Conservation (phyloP, 2,113 vertebrate genomes). For the Paracanthobrama guichenoti region DNA sequence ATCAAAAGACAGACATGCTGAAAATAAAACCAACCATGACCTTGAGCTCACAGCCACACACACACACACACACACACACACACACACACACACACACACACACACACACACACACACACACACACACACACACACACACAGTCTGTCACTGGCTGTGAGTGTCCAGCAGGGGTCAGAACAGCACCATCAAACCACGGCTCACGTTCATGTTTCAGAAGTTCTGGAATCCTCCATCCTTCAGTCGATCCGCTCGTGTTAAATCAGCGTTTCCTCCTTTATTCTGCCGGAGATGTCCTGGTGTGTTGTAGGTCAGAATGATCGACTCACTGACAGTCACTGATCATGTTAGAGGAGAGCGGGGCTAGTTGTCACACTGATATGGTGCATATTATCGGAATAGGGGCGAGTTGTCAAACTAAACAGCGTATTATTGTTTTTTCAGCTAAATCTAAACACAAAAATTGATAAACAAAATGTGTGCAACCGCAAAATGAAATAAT, state of each 20-base stretch:
- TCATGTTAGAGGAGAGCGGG: background rate
- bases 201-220: background rate
- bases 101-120: background rate
- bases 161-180: slow-evolving; percentile 90
- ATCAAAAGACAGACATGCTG: slow-evolving; percentile 90
- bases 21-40: slow-evolving; percentile 91
- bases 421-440: background rate
- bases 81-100: slow-evolving; percentile 33
- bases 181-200: slow-evolving; percentile 74
- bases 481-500: background rate
- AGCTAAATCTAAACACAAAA: background rate
- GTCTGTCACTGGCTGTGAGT: slow-evolving; percentile 34
- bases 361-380: background rate
- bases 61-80: background rate
- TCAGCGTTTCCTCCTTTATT: background rate
- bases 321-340: background rate
- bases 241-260: background rate
- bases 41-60: slow-evolving; percentile 80
- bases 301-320: background rate
- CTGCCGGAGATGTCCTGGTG: background rate
- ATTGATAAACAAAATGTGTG: background rate
- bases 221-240: background rate
- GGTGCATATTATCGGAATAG: background rate
- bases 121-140: too few species aligned
- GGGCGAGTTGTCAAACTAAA: background rate